Percentiles rank a stretch among this genome's conserved stretches.
phyloP scores from a whole-genome alignment of 2,113 vertebrate species.

The Semicossyphus pulcher region DNA sequence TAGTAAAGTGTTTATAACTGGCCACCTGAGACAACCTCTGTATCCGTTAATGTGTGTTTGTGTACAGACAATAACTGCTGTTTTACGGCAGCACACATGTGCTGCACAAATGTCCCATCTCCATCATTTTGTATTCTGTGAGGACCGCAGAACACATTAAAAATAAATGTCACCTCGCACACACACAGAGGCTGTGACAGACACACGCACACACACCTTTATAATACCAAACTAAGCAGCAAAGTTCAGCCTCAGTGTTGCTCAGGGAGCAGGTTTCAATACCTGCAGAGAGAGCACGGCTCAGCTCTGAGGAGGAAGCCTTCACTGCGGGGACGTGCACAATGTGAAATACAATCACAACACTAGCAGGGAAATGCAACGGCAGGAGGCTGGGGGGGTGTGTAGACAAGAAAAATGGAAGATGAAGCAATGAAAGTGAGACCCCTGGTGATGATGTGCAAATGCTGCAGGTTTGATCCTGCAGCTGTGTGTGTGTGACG shows the following conservation, averaged over 20 bases:
- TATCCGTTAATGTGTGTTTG: background rate
- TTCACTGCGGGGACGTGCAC: constrained; percentile 40
- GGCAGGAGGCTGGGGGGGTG: background rate
- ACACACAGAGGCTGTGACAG: background rate
- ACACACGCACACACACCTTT: constrained; percentile 11
- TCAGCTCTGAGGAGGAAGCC: constrained; percentile 38
- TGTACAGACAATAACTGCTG: background rate
- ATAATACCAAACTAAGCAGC: constrained; percentile 26
- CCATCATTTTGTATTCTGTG: background rate
- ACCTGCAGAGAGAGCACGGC: constrained; percentile 40
- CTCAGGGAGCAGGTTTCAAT: constrained; percentile 46
- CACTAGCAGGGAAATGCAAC: constrained; percentile 23
- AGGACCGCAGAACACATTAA: constrained; percentile 1
- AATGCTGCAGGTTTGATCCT: constrained; percentile 49
- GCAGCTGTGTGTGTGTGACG: background rate
- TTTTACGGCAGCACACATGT: background rate
- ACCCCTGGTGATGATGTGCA: constrained; percentile 59
- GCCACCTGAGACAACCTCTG: background rate
- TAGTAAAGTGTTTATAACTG: background rate
- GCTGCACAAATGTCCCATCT: background rate
- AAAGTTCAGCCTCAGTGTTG: constrained; percentile 52
- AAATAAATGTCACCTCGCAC: constrained; percentile 19
- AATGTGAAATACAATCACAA: constrained; percentile 62
- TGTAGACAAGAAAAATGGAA: constrained; percentile 2
- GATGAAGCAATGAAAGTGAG: constrained; percentile 41